A percentile compares a stretch with the other conserved stretches of the same genome.
Evolutionary conservation across 1,140 invertebrate genomes (phyloP).

Genomic region (Leptopilina boulardi): DNA sequence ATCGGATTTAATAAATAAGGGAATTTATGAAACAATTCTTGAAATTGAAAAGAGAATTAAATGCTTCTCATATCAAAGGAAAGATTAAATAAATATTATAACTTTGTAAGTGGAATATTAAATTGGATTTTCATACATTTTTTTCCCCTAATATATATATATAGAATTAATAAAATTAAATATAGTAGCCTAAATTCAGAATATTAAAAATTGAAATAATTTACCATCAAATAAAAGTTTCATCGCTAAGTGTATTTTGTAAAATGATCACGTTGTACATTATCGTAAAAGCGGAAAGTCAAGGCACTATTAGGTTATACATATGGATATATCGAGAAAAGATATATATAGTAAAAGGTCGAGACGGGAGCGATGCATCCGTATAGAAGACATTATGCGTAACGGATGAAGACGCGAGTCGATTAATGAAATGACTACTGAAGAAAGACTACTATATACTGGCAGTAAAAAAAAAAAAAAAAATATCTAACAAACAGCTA

Average conservation of each 20-base stretch:
- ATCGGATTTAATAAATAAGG: conserved; percentile 29
- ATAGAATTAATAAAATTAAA: too few species aligned
- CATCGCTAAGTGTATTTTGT: not conserved
- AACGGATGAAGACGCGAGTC: not conserved
- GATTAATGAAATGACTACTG: conserved; percentile 33
- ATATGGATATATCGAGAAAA: conserved; percentile 21
- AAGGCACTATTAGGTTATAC: conserved; percentile 20
- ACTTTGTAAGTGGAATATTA: not conserved
- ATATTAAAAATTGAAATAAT: not conserved
- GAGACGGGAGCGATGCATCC: not conserved
- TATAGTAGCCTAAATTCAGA: not conserved
- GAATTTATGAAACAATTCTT: conserved; percentile 22
- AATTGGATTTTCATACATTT: not conserved
- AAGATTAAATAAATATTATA: not conserved
- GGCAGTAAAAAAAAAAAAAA: not conserved
- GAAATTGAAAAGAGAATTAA: conserved; percentile 20
- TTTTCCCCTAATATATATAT: too few species aligned
- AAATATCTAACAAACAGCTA: not conserved
- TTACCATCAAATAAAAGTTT: not conserved
- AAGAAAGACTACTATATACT: not conserved
- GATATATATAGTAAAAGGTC: conserved; percentile 1
- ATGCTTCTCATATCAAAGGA: not conserved
- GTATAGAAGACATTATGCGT: not conserved
- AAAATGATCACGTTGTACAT: conserved; percentile 33
- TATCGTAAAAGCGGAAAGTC: conserved; percentile 29